These are phyloP conservation scores for Mastigias papua DNA, from an alignment of 30 jellyfish, hydroid and myxozoan species.

Conservation along the genomic window DNA sequence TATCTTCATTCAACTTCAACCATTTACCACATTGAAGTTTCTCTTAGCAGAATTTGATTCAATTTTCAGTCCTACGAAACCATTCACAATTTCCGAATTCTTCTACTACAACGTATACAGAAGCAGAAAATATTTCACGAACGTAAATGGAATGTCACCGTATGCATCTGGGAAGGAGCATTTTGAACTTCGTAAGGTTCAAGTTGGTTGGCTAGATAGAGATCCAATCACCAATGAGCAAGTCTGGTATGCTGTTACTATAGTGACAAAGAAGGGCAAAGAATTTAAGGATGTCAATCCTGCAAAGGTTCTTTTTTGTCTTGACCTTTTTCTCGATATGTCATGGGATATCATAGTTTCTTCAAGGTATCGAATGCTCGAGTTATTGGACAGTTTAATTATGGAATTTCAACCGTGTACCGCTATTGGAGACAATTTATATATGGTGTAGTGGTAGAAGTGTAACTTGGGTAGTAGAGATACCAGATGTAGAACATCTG, in stretches of 20 bases:
- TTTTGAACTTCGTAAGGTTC: slow-evolving; percentile 21
- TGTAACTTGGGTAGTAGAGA: no score
- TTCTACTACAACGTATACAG: slow-evolving; percentile 70
- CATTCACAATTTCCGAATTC: slow-evolving; percentile 61
- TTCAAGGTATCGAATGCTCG: no score
- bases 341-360: no score
- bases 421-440: no score
- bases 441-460: no score
- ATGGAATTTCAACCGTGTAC: no score
- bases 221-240: slow-evolving; percentile 68
- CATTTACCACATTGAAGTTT: no score
- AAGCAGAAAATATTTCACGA: slow-evolving; percentile 67
- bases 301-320: slow-evolving; percentile 77
- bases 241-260: slow-evolving; percentile 82
- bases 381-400: no score
- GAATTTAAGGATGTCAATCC: slow-evolving; percentile 71
- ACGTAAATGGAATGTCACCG: slow-evolving; percentile 63
- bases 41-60: no score
- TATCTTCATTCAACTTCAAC: no score
- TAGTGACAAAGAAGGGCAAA: slow-evolving; percentile 70
- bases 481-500: no score
- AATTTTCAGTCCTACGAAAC: slow-evolving; percentile 28
- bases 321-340: no score
- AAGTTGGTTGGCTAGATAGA: slow-evolving; percentile 66
- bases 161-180: slow-evolving; percentile 64